A percentile compares a stretch with the other conserved stretches of the same genome.
Evolutionary conservation across 2,888 invertebrate species (phyloP).

Genomic region (Hypselothyrea guttata): DNA sequence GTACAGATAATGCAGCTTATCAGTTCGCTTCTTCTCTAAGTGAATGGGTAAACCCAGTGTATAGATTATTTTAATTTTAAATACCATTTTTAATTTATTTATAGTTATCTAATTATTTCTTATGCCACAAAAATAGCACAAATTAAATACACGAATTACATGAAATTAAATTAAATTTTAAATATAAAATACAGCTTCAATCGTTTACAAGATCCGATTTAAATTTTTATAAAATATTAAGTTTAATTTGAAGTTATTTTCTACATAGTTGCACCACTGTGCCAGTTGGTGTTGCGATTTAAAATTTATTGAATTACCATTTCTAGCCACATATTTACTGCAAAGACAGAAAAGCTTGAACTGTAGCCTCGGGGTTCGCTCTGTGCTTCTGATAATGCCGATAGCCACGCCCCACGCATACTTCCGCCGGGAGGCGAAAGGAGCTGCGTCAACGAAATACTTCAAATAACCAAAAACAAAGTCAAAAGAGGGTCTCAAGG

Average conservation of each 20-base stretch:
- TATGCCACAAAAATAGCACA: no score
- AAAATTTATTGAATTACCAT: slow-evolving; percentile 58
- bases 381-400: slow-evolving; percentile 21
- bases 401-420: slow-evolving; percentile 8
- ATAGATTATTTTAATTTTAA: no score
- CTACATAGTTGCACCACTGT: slow-evolving; percentile 56
- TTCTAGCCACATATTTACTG: slow-evolving; percentile 46
- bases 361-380: slow-evolving; percentile 26
- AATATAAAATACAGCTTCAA: no score
- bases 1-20: slow-evolving; percentile 4
- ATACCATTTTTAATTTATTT: no score
- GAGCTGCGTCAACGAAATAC: slow-evolving; percentile 55
- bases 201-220: no score
- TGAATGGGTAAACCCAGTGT: no score
- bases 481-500: slow-evolving; percentile 8
- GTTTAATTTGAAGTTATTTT: no score
- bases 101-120: no score
- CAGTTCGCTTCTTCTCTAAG: not conserved
- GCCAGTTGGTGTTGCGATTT: slow-evolving; percentile 32
- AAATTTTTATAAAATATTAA: no score
- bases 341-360: slow-evolving; percentile 9
- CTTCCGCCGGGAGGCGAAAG: slow-evolving; percentile 15
- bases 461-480: slow-evolving; percentile 5
- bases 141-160: no score
- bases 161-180: no score